phyloP scores from a whole-genome alignment of 2,888 invertebrate species.

The Cosmia pyralina region DNA sequence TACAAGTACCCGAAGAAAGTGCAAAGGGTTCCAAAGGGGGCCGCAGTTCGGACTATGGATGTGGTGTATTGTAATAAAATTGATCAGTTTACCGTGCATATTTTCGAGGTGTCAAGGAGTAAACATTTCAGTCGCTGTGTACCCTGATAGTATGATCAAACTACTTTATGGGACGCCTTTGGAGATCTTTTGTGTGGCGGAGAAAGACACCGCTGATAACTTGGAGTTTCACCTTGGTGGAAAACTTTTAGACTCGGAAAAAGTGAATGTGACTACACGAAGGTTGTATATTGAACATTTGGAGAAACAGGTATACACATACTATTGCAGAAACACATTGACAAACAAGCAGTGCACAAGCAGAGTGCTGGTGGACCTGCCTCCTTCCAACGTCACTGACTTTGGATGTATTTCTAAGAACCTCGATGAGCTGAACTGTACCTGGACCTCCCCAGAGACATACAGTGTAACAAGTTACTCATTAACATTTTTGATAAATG shows the following conservation, averaged over 20 bases:
- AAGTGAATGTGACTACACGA: constrained; percentile 92
- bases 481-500: constrained; percentile 76
- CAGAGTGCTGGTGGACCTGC: constrained; percentile 84
- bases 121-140: constrained; percentile 78
- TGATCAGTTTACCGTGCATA: constrained; percentile 81
- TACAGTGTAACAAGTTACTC: constrained; percentile 78
- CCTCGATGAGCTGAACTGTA: constrained; percentile 93
- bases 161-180: constrained; percentile 91
- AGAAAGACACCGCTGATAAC: constrained; percentile 81
- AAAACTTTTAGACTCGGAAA: constrained; percentile 76
- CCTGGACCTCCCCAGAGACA: constrained; percentile 91
- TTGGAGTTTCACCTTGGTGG: constrained; percentile 82
- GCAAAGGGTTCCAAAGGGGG: constrained; percentile 75
- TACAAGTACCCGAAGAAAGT: constrained; percentile 77
- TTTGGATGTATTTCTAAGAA: constrained; percentile 94
- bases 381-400: constrained; percentile 92
- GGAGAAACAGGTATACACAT: constrained; percentile 87
- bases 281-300: constrained; percentile 89
- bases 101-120: constrained; percentile 79
- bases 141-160: constrained; percentile 90
- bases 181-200: constrained; percentile 91
- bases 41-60: constrained; percentile 80
- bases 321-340: constrained; percentile 87
- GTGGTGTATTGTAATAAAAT: constrained; percentile 81
- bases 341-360: constrained; percentile 75